A percentile compares a stretch with the other conserved stretches of the same genome.
Conservation (phyloP, 2,797 vertebrate genomes). For the Triplophysa yarkandensis region DNA sequence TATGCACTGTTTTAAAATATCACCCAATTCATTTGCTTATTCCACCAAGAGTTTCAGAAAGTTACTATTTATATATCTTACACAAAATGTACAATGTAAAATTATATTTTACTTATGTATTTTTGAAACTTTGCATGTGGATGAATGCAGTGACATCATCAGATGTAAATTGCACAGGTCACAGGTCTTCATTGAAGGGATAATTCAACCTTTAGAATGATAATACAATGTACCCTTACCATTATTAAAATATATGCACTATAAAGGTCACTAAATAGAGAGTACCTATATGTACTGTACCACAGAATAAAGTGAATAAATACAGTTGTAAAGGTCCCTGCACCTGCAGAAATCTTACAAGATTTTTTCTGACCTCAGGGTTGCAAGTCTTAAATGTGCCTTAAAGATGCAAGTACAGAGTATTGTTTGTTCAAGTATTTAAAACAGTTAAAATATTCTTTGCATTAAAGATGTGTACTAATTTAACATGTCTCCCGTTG, state of each 20-base stretch:
- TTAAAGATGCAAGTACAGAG: constrained; percentile 20
- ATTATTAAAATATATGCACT: constrained; percentile 8
- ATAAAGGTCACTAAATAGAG: neutral
- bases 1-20: constrained; percentile 29
- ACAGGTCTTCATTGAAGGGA: constrained; percentile 9
- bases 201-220: neutral
- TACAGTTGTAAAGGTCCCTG: neutral
- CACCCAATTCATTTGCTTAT: constrained; percentile 18
- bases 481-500: constrained; percentile 9
- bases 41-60: constrained; percentile 1
- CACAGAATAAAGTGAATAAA: neutral
- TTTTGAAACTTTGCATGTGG: neutral
- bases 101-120: neutral
- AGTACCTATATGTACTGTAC: constrained; percentile 8
- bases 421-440: constrained; percentile 1
- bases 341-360: constrained; percentile 13
- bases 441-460: constrained; percentile 11
- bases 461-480: constrained; percentile 12
- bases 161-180: neutral
- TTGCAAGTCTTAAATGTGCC: constrained; percentile 44
- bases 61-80: neutral
- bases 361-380: constrained; percentile 31
- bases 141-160: constrained; percentile 7
- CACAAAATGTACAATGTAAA: neutral
- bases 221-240: neutral